phyloP scores from a whole-genome alignment of 2,113 vertebrate genomes.

The Misgurnus anguillicaudatus region DNA sequence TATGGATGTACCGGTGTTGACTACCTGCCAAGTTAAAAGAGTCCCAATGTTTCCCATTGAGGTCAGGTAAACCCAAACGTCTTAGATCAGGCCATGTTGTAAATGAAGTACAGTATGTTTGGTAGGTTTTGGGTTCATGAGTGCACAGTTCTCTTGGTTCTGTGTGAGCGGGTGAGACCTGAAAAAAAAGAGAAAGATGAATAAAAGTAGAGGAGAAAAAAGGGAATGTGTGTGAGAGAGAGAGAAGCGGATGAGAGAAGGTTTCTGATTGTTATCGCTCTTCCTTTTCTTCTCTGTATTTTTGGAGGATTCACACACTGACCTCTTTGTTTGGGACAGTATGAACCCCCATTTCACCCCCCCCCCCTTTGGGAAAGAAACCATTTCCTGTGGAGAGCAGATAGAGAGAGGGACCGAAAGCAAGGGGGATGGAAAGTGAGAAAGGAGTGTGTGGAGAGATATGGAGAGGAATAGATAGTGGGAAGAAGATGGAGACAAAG shows the following conservation, averaged over 20 bases:
- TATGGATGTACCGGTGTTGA: background rate
- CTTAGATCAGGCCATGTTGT: too few species aligned
- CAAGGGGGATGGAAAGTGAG: conserved; percentile 59
- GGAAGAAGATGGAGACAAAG: conserved; percentile 57
- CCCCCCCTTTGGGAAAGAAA: conserved; percentile 66
- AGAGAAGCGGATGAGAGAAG: conserved; percentile 72
- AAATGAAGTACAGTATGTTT: too few species aligned
- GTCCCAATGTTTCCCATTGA: too few species aligned
- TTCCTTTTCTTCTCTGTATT: conserved; percentile 78
- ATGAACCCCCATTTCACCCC: conserved; percentile 55
- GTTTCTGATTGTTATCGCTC: conserved; percentile 75
- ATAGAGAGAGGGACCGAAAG: conserved; percentile 54
- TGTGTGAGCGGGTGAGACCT: background rate
- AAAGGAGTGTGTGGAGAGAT: conserved; percentile 56
- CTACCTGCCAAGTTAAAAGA: too few species aligned
- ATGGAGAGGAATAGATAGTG: conserved; percentile 54
- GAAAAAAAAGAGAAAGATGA: conserved; percentile 2
- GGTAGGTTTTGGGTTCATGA: background rate
- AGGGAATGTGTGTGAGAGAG: conserved; percentile 35
- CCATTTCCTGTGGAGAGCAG: conserved; percentile 72
- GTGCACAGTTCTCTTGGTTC: background rate
- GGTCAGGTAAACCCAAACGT: too few species aligned
- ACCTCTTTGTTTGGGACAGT: conserved; percentile 81
- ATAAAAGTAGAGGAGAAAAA: conserved; percentile 27
- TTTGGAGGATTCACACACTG: conserved; percentile 78